Base-by-base conservation (phyloP, 2,113 vertebrate species). In the Peromyscus leucopus region DNA sequence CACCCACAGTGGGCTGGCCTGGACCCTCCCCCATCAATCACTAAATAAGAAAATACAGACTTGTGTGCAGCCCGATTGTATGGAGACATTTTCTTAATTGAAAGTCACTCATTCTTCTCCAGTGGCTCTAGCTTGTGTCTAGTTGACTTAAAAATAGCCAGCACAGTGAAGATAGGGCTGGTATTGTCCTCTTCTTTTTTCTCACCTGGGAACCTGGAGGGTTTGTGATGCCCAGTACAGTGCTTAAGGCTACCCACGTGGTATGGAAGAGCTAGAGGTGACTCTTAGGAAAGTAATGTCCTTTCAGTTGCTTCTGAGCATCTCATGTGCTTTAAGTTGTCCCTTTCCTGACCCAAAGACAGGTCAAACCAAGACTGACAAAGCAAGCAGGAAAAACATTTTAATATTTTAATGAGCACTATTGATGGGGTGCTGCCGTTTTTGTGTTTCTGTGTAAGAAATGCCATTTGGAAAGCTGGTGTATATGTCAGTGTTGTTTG, bases 401-500 rank as follows among this genome's bases (percentile, higher is more conserved):
- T 96, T 96, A 90, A 94, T 96, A 42, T 95, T 97, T 95, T 95
- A 84, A 96, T 97, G 86, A 96, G 97, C 71, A 97, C 65, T 96
- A 85, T 96, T 93, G 93, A 94, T 97, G 93, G 51, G 96, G 89
- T 95, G 69, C 94, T 96, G 91, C 96, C 96, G 91, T 95, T 98
- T 96, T 96, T 94, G 69, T 97, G 79, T 97, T 95, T 97, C 92
- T 97, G 15, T 96, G 83, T 91, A 93, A 96, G 90, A 94, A 96
- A 96, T 97, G 96, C 95, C 96, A 96, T 97, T 97, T 98, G 93
- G 97, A 95, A 94, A 98, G 96, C 92, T 69, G 21, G 96, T 97
- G 97, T 96, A 94, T 90, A n/a, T 97, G 95, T 97, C 96, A 95
- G 86, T 93, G 67, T 91, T 86, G 82, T 57, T 76, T 83, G 33